phyloP scores from a whole-genome alignment of 1,140 invertebrate species.

The Asbolus verrucosus region DNA sequence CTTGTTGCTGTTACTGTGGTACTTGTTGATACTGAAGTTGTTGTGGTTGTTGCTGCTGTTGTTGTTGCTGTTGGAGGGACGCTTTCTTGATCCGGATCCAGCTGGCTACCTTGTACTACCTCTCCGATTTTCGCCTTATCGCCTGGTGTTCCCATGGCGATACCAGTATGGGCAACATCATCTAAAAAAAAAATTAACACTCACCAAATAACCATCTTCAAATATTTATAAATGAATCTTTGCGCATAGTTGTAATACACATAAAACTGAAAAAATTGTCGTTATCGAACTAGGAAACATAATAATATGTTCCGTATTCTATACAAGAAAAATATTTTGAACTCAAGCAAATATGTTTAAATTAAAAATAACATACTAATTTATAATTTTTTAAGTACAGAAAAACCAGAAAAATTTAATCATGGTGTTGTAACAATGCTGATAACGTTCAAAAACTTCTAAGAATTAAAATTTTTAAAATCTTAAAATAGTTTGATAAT shows the following conservation, averaged over 20 bases:
- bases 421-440: neutral
- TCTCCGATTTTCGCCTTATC: constrained; percentile 60
- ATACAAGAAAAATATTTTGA: too few relatives aligned
- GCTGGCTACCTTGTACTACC: constrained; percentile 57
- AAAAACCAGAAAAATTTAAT: too few relatives aligned
- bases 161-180: constrained; percentile 63
- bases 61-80: constrained; percentile 32
- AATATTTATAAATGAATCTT: too few relatives aligned
- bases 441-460: constrained; percentile 20
- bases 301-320: too few relatives aligned
- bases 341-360: too few relatives aligned
- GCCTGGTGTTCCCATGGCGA: constrained; percentile 66
- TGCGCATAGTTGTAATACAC: too few relatives aligned
- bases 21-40: constrained; percentile 21
- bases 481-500: too few relatives aligned
- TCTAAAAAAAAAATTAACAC: constrained; percentile 55
- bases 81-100: constrained; percentile 41
- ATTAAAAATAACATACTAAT: too few relatives aligned
- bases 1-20: constrained; percentile 10
- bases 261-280: too few relatives aligned
- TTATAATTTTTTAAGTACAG: too few relatives aligned
- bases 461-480: neutral
- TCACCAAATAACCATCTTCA: too few relatives aligned
- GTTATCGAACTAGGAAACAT: too few relatives aligned
- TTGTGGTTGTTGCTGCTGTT: constrained; percentile 20